A percentile compares a stretch with the other conserved stretches of the same genome.
Evolutionary conservation across 2,113 vertebrate genomes (phyloP).

Genomic region (Dipodomys merriami): DNA sequence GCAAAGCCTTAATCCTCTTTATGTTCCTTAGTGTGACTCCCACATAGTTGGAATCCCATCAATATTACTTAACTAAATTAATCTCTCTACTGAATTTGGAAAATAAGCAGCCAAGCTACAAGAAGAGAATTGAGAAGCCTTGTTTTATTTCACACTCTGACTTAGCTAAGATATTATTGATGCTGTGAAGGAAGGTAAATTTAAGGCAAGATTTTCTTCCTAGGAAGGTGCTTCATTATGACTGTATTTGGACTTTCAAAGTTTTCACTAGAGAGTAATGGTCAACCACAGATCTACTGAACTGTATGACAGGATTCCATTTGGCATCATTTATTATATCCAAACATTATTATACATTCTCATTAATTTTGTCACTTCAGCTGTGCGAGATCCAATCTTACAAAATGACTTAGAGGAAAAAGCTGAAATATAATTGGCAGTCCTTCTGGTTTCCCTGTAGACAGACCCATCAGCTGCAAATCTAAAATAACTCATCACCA

Average conservation of each 20-base stretch:
- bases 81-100: background rate
- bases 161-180: conserved; percentile 18
- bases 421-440: conserved; percentile 52
- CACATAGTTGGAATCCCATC: background rate
- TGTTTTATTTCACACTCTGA: conserved; percentile 26
- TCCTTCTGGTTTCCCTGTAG: background rate
- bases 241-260: conserved; percentile 63
- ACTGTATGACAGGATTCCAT: conserved; percentile 62
- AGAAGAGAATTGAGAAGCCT: background rate
- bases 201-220: conserved; percentile 66
- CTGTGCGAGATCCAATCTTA: conserved; percentile 54
- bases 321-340: conserved; percentile 69
- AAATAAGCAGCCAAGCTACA: background rate
- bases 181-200: conserved; percentile 30
- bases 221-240: conserved; percentile 72
- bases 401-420: conserved; percentile 69
- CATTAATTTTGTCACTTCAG: conserved; percentile 54
- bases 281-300: conserved; percentile 63
- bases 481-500: conserved; percentile 48
- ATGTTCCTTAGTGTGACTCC: background rate
- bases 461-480: conserved; percentile 46
- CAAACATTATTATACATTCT: conserved; percentile 71
- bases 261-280: conserved; percentile 54
- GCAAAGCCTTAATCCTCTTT: background rate
- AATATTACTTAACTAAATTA: background rate